Evolutionary conservation across 2,113 vertebrate species (phyloP).

Genomic region (Nothobranchius kuhntae): DNA sequence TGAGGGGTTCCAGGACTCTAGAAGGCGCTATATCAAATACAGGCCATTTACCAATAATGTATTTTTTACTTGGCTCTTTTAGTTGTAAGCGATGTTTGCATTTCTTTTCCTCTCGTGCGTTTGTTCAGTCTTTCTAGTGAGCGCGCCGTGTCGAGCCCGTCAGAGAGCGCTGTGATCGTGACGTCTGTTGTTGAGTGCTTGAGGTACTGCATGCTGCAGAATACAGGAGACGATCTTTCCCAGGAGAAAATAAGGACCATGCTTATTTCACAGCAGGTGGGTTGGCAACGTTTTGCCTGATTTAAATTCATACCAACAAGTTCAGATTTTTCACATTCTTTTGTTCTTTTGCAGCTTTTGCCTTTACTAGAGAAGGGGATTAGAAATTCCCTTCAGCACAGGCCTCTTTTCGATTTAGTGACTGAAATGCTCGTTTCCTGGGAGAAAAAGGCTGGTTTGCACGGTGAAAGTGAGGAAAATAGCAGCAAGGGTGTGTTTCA

Average conservation of each 20-base stretch:
- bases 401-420: constrained; percentile 84
- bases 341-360: constrained; percentile 79
- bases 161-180: constrained; percentile 87
- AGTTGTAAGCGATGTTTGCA: too few species aligned
- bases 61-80: too few species aligned
- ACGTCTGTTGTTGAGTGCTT: constrained; percentile 88
- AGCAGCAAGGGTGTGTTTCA: constrained; percentile 70
- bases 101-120: constrained; percentile 3
- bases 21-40: too few species aligned
- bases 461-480: constrained; percentile 33
- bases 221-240: constrained; percentile 73
- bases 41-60: too few species aligned
- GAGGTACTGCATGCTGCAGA: constrained; percentile 83
- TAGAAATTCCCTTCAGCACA: constrained; percentile 83
- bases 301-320: not conserved
- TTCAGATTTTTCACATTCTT: not conserved
- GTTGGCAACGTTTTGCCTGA: not conserved
- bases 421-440: constrained; percentile 87
- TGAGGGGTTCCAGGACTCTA: too few species aligned
- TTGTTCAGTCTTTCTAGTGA: constrained; percentile 85
- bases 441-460: constrained; percentile 83
- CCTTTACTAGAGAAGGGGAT: constrained; percentile 83
- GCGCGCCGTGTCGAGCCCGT: constrained; percentile 81
- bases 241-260: constrained; percentile 81
- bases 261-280: constrained; percentile 90